Base-by-base conservation (phyloP, 2,113 vertebrate species). In the Numida meleagris region DNA sequence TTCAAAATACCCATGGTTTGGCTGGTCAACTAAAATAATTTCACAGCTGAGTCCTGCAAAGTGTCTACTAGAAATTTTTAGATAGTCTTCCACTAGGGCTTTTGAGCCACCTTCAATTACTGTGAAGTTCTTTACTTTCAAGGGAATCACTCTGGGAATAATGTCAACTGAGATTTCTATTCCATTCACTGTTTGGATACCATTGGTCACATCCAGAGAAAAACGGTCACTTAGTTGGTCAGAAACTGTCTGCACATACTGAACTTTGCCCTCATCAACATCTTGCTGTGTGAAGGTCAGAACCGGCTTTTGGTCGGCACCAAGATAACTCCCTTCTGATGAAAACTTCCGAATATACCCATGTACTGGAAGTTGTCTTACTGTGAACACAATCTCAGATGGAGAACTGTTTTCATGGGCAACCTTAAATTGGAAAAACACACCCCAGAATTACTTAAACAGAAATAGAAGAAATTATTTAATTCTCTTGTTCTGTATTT, bases 201-300 rank as follows among this genome's bases (percentile, higher is more conserved):
- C 98, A 3, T 98, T 98, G 83, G 97, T 98, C 83, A 98, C 98
- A 50, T 98, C 98, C 36, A 99, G 92, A 38, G 97, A 86, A 91
- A 99, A 98, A 70, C 4, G 85, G 94, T 99, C 99, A 20, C 94
- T 97, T 10, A 93, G 67, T 45, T 97, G 97, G 91, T 94, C 88
- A 36, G 98, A 96, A 66, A 94, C 95, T 43, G 95, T 96, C 95
- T 99, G 98, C 80, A 99, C 90, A 88, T 99, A 99, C 88, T 98
- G 98, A 90, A 99, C 89, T 89, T 97, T 97, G 18, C 98, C 99
- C 31, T 94, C 95, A 25, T 99, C 97, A 29, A 99, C 67, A 96
- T 99, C 98, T 82, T 98, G 94, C 55, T 99, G 98, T 18, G 97
- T 98, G 95, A 99, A 99, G 6, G 76, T 98, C 96, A 94, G 95